These are phyloP conservation scores for Panthera tigris DNA, from an alignment of 2,113 vertebrate genomes.

Conservation along the genomic window DNA sequence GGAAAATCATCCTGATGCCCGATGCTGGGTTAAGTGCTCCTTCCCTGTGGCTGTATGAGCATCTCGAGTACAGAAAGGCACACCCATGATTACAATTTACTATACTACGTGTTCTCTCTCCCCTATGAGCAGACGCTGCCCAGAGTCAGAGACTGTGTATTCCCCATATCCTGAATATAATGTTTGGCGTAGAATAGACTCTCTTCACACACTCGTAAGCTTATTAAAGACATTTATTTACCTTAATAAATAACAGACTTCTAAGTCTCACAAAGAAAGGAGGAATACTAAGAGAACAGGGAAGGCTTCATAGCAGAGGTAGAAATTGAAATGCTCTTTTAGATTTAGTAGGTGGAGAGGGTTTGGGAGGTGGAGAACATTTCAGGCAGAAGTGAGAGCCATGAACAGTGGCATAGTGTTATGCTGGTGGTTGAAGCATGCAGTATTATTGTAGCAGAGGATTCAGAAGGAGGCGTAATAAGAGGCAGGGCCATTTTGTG, in stretches of 20 bases:
- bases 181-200: conserved; percentile 5
- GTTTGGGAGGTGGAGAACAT: not conserved
- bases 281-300: not conserved
- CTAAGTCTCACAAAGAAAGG: not conserved
- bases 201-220: not conserved
- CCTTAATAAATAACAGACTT: not conserved
- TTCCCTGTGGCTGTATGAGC: not conserved
- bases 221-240: not conserved
- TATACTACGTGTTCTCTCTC: not conserved
- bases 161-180: not conserved
- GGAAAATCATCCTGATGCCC: not conserved
- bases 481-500: not conserved
- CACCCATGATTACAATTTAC: not conserved
- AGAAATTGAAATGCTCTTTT: not conserved
- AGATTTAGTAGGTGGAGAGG: not conserved
- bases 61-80: not conserved
- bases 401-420: not conserved
- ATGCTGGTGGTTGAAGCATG: not conserved
- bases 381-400: not conserved
- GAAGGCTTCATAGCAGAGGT: not conserved
- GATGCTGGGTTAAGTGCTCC: not conserved
- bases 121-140: not conserved
- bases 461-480: not conserved
- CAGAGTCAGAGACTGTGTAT: not conserved
- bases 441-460: not conserved